Evolutionary conservation across 2,113 vertebrate genomes (phyloP), one percentile per base, ranked within the genome.

Genomic region (Pterocles orientalis): DNA sequence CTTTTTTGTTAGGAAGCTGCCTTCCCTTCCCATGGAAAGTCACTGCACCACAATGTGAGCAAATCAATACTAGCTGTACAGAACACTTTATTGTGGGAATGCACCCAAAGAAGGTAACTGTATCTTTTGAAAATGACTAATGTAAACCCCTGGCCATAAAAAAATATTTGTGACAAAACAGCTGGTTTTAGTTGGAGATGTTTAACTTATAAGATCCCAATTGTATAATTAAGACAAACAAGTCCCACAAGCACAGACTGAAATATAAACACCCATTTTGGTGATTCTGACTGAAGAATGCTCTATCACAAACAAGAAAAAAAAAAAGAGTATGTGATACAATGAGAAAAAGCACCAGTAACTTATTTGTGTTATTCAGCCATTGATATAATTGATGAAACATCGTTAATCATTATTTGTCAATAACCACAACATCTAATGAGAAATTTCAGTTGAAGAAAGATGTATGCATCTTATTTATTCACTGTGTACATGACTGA

Each of bases 1-100:
- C 83, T 51, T 51, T 92, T 96, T 91, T 93, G 56, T 93, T 92
- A 83, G 36, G 68, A 94, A 94, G 26, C 58, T 95, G 28, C 68
- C 88, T 94, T 96, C 56, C 33, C 31, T 70, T 91, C 72, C 65
- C 78, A 25, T 43, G 41, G 51, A 95, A 91, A 95, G 39, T 39
- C 34, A 66, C 7, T 20, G 12, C 0, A 71, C 82, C 33, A 78
- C 54, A 51, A 31, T 90, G 69, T 76, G 24, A 96, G 60, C 20
- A 73, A 51, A 94, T 95, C 79, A 80, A n/a, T 75, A 92, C 29
- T 66, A 84, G 33, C 53, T 53, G 31, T 39, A 73, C 57, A 29
- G 79, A 86, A 75, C 39, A 81, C 20, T 70, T 51, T n/a, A 62
- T 2, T 90, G 54, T 9, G 26, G 48, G 23, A 91, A 14, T 14